phyloP scores from a whole-genome alignment of 1,140 invertebrate species.

The Chelonus insularis region DNA sequence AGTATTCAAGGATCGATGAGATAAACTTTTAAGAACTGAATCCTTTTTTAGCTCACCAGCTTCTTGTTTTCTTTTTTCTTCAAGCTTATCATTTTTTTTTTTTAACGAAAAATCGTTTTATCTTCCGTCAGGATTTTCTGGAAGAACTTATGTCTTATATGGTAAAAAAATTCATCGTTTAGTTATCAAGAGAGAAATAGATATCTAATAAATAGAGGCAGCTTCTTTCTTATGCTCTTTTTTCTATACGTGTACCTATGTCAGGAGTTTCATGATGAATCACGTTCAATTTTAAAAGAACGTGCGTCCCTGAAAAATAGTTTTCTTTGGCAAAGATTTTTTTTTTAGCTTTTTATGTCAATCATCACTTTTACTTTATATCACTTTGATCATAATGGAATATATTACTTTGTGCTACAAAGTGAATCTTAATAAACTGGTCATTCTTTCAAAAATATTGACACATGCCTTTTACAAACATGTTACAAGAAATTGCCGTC shows the following conservation, averaged over 20 bases:
- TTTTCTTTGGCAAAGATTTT: too few species aligned
- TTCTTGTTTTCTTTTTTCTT: not conserved
- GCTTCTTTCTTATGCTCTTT: not conserved
- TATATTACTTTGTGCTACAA: too few species aligned
- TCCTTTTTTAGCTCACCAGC: not conserved
- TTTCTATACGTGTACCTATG: not conserved
- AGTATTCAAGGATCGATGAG: not conserved
- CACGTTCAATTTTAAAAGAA: not conserved
- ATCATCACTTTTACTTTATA: too few species aligned
- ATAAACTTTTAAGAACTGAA: constrained; percentile 7
- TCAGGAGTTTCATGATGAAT: not conserved
- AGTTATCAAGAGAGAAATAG: not conserved
- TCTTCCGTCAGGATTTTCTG: not conserved
- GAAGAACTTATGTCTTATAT: not conserved
- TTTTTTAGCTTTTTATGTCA: too few species aligned
- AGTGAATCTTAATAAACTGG: too few species aligned
- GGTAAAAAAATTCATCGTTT: not conserved
- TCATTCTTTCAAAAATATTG: too few species aligned
- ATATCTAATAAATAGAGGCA: not conserved
- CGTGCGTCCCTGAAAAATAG: not conserved
- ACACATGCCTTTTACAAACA: too few species aligned
- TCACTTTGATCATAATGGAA: too few species aligned
- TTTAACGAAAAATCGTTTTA: constrained; percentile 5
- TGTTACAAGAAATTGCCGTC: too few species aligned
- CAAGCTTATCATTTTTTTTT: constrained; percentile 5